Conservation (phyloP, 1,140 invertebrate species). For the Eumeta japonica region DNA sequence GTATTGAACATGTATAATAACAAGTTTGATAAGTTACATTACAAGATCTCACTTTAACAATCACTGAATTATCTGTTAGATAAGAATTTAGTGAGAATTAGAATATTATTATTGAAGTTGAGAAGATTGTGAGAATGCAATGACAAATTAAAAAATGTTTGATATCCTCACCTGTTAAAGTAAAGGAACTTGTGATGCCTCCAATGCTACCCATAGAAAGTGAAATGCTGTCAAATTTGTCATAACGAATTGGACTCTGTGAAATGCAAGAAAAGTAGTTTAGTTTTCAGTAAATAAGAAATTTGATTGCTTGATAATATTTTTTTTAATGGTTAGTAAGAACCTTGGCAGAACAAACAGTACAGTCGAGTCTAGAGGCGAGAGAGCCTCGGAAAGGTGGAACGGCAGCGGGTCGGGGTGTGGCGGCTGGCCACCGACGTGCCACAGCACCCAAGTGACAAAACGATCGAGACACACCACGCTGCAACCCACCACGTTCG, state of each 20-base stretch:
- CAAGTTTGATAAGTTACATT: too few species aligned
- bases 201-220: conserved; percentile 60
- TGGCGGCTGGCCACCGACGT: conserved; percentile 30
- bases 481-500: conserved; percentile 21
- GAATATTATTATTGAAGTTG: too few species aligned
- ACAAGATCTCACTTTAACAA: too few species aligned
- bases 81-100: too few species aligned
- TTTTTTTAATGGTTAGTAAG: neutral
- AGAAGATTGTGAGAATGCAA: neutral
- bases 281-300: too few species aligned
- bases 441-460: conserved; percentile 43
- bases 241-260: conserved; percentile 80
- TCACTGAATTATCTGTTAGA: too few species aligned
- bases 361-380: conserved; percentile 81
- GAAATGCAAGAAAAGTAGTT: too few species aligned
- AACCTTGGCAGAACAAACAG: conserved; percentile 76
- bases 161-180: conserved; percentile 30
- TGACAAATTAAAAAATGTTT: neutral
- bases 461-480: conserved; percentile 50
- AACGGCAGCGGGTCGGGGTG: conserved; percentile 30
- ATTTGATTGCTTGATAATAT: neutral
- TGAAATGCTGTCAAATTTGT: conserved; percentile 87
- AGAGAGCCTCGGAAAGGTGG: conserved; percentile 66
- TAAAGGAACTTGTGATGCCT: conserved; percentile 58
- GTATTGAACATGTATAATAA: too few species aligned